phyloP scores from a whole-genome alignment of 2,113 vertebrate genomes.

The Galbula dea region DNA sequence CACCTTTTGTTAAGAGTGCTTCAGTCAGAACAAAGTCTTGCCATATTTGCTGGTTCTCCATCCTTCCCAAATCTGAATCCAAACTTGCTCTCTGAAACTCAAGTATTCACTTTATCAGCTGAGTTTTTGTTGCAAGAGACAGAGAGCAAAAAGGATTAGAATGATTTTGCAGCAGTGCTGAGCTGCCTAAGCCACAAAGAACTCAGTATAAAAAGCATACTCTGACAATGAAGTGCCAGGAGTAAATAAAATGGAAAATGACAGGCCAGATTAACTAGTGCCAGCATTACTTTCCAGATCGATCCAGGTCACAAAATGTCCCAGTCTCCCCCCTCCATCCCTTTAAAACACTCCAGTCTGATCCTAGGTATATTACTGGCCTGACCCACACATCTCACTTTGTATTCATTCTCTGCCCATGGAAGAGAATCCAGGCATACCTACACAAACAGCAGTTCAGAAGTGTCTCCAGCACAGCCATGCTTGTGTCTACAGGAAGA shows the following conservation, averaged over 20 bases:
- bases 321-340: background rate
- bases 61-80: background rate
- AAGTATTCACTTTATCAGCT: background rate
- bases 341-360: background rate
- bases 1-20: background rate
- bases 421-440: background rate
- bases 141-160: conserved; percentile 15
- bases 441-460: background rate
- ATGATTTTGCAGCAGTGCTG: background rate
- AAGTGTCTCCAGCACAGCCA: background rate
- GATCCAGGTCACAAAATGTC: background rate
- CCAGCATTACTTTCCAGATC: background rate
- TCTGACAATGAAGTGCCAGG: background rate
- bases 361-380: background rate
- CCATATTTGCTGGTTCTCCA: background rate
- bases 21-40: background rate
- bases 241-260: conserved; percentile 20
- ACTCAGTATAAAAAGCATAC: background rate
- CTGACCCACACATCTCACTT: background rate
- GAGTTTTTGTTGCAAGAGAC: background rate
- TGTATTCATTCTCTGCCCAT: background rate
- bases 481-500: background rate
- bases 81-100: background rate
- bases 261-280: background rate
- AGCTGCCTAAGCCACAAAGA: conserved; percentile 2